phyloP scores from a whole-genome alignment of 2,888 invertebrate genomes.

The Chromoteleia sp. region DNA sequence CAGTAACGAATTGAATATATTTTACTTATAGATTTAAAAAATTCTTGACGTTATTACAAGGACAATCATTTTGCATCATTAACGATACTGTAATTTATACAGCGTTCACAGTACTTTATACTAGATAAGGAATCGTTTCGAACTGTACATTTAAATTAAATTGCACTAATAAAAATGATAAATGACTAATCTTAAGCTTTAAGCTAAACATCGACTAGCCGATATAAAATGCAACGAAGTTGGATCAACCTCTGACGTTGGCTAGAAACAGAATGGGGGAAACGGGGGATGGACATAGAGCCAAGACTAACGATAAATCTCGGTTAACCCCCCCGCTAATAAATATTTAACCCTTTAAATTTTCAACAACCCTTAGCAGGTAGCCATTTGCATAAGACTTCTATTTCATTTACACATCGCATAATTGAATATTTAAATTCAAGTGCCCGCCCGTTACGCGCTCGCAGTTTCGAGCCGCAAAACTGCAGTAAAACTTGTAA shows the following conservation, averaged over 20 bases:
- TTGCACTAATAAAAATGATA: neutral
- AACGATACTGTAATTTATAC: too few species aligned
- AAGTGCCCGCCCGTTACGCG: conserved; percentile 84
- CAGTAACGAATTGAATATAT: too few species aligned
- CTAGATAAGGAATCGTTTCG: too few species aligned
- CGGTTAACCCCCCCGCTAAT: conserved; percentile 83
- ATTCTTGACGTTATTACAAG: too few species aligned
- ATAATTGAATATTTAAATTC: conserved; percentile 86
- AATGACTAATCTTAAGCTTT: conserved; percentile 21
- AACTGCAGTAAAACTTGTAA: conserved; percentile 85
- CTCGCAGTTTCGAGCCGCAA: conserved; percentile 85
- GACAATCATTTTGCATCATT: too few species aligned
- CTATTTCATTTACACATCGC: conserved; percentile 86
- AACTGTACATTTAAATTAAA: too few species aligned
- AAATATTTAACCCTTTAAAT: conserved; percentile 85
- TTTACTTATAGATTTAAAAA: too few species aligned
- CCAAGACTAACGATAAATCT: conserved; percentile 81
- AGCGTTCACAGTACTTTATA: too few species aligned
- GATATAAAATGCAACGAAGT: conserved; percentile 48
- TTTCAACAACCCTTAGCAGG: conserved; percentile 85
- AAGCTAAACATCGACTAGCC: conserved; percentile 14
- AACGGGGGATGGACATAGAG: conserved; percentile 46
- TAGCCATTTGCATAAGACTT: conserved; percentile 86
- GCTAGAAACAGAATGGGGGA: conserved; percentile 36
- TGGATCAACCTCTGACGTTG: conserved; percentile 40